Evolutionary conservation across 1,140 invertebrate species (phyloP).

Genomic region (Parapsyche elsis): DNA sequence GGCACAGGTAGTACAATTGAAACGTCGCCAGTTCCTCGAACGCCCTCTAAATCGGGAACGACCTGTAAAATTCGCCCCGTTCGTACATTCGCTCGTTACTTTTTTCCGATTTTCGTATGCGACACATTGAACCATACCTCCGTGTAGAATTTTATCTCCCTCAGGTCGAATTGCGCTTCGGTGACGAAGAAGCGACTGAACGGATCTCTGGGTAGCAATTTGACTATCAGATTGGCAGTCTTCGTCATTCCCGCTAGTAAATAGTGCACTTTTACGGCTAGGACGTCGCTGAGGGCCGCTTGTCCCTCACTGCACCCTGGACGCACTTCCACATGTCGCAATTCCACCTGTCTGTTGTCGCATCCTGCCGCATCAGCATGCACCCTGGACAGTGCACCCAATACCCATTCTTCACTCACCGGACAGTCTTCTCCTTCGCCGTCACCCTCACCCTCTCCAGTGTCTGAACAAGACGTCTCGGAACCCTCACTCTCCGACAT

Average conservation of each 20-base stretch:
- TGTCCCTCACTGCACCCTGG: constrained; percentile 61
- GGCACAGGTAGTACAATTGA: constrained; percentile 70
- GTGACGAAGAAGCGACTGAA: constrained; percentile 81
- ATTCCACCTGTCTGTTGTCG: constrained; percentile 54
- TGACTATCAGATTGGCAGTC: constrained; percentile 72
- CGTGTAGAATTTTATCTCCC: constrained; percentile 86
- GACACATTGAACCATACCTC: constrained; percentile 69
- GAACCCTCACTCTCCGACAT: constrained; percentile 71
- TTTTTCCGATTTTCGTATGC: neutral
- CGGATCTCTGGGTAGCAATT: constrained; percentile 79
- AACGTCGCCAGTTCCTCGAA: constrained; percentile 61
- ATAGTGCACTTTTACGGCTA: constrained; percentile 70
- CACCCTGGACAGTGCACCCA: constrained; percentile 68
- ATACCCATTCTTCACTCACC: constrained; percentile 72
- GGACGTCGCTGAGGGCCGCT: constrained; percentile 69
- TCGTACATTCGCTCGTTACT: neutral
- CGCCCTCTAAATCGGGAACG: constrained; percentile 71
- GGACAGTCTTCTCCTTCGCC: constrained; percentile 64
- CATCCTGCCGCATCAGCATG: constrained; percentile 60
- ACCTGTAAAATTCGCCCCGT: constrained; percentile 65
- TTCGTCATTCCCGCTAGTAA: constrained; percentile 1
- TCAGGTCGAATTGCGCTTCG: constrained; percentile 82
- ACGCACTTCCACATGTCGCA: constrained; percentile 65
- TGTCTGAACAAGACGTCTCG: constrained; percentile 57
- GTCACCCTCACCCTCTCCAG: constrained; percentile 44